These are phyloP conservation scores for Menura novaehollandiae DNA, from an alignment of 2,113 vertebrate genomes.

Conservation along the genomic window DNA sequence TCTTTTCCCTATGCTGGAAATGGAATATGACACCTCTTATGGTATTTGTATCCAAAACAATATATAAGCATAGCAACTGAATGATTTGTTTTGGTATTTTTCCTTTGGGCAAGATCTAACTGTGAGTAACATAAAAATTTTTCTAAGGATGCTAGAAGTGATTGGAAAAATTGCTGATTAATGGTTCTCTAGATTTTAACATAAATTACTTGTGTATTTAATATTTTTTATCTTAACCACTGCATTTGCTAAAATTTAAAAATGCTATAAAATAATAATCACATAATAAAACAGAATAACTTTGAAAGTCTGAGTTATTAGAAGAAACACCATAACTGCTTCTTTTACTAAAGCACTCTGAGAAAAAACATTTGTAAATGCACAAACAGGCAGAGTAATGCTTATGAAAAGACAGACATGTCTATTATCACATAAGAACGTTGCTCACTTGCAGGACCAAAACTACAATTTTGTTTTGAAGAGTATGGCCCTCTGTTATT, in stretches of 20 bases:
- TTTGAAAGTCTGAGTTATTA: background rate
- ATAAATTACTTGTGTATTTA: background rate
- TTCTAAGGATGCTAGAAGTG: background rate
- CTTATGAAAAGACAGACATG: background rate
- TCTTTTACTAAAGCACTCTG: background rate
- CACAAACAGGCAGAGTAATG: background rate
- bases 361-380: background rate
- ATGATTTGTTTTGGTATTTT: background rate
- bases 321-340: accelerated
- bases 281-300: background rate
- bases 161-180: background rate
- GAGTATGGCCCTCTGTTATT: background rate
- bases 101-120: background rate
- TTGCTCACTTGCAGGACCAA: background rate
- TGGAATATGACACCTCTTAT: background rate
- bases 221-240: background rate
- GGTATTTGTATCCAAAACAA: background rate
- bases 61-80: background rate
- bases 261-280: background rate
- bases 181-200: background rate
- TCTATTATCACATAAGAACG: background rate
- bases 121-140: background rate
- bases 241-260: background rate
- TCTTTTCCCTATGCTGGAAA: background rate
- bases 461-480: background rate